phyloP scores from a whole-genome alignment of 2,888 invertebrate genomes.

The Chrysolina americana region DNA sequence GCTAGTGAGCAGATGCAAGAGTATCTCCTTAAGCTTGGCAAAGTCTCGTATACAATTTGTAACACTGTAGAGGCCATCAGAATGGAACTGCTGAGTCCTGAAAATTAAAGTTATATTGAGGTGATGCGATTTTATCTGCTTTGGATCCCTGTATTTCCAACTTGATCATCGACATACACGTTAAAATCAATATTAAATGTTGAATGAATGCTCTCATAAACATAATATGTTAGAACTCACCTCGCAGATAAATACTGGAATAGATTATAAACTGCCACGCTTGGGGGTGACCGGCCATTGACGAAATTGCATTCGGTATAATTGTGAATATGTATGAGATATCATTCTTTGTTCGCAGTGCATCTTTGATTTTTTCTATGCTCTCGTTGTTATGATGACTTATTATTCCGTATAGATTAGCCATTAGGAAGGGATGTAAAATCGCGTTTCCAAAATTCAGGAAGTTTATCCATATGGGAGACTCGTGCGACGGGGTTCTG shows the following conservation, averaged over 20 bases:
- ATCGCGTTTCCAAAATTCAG: slow-evolving; percentile 34
- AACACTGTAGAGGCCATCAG: slow-evolving; percentile 38
- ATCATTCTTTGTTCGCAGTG: slow-evolving; percentile 24
- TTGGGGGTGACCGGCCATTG: slow-evolving; percentile 35
- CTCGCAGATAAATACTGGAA: slow-evolving; percentile 38
- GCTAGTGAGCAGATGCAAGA: slow-evolving; percentile 28
- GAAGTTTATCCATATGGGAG: slow-evolving; percentile 37
- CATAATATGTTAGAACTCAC: slow-evolving; percentile 27
- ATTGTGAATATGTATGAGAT: slow-evolving; percentile 36
- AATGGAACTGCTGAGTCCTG: slow-evolving; percentile 39
- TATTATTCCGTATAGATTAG: slow-evolving; percentile 39
- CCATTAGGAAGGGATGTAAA: slow-evolving; percentile 30
- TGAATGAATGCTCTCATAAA: no score
- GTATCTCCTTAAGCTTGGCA: slow-evolving; percentile 22
- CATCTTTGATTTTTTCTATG: slow-evolving; percentile 16
- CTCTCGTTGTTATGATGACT: slow-evolving; percentile 21
- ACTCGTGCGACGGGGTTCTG: slow-evolving; percentile 36
- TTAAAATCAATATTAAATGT: no score
- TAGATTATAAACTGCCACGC: slow-evolving; percentile 42
- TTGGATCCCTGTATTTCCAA: no score
- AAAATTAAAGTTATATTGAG: slow-evolving; percentile 24
- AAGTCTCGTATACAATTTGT: slow-evolving; percentile 37
- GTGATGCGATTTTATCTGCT: neutral
- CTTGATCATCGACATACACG: no score
- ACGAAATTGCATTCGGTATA: slow-evolving; percentile 38